Conservation (phyloP, 2,888 invertebrate genomes). For the Drosophila lacicola region DNA sequence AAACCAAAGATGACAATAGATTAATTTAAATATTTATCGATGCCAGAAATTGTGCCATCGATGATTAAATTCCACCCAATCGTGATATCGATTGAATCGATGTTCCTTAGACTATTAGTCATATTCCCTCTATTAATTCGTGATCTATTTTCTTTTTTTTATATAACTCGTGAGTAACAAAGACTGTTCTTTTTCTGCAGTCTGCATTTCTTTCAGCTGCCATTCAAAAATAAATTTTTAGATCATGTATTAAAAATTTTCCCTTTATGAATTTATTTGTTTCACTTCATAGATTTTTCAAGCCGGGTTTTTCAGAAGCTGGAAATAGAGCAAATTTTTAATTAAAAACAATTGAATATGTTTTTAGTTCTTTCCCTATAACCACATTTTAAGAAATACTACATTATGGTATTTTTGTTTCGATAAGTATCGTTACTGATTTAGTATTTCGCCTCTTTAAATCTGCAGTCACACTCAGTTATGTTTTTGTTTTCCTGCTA, state of each 20-base stretch:
- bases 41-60: not conserved
- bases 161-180: not conserved
- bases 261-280: too few relatives aligned
- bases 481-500: conserved; percentile 63
- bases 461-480: conserved; percentile 46
- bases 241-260: too few relatives aligned
- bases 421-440: not conserved
- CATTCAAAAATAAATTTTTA: too few relatives aligned
- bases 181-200: too few relatives aligned
- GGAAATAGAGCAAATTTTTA: too few relatives aligned
- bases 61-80: not conserved
- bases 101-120: not conserved
- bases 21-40: conserved; percentile 19
- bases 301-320: too few relatives aligned
- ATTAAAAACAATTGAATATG: too few relatives aligned
- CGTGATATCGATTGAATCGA: not conserved
- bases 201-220: too few relatives aligned
- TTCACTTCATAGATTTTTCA: too few relatives aligned
- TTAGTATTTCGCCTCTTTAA: conserved; percentile 12
- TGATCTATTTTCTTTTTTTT: too few relatives aligned
- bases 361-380: too few relatives aligned
- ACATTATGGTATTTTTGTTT: conserved; percentile 1
- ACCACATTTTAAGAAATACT: not conserved
- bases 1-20: conserved; percentile 13
- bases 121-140: not conserved